Conservation (phyloP, 2,797 vertebrate genomes). For the Lagodon rhomboides region DNA sequence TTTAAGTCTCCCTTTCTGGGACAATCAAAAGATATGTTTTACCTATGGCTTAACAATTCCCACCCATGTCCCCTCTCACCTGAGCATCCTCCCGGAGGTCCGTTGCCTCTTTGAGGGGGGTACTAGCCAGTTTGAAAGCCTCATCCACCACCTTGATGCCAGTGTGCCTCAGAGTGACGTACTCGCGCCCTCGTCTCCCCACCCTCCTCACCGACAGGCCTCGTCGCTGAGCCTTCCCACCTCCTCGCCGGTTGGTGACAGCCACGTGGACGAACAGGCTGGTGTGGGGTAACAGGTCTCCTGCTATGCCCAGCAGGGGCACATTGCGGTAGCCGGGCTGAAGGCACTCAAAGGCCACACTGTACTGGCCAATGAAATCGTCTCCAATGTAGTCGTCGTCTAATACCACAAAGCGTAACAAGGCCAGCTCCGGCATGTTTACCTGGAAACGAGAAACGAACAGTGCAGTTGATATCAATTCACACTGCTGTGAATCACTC, state of each 20-base stretch:
- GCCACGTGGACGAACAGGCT: slow-evolving; percentile 96
- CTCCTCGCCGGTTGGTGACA: slow-evolving; percentile 93
- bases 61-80: slow-evolving; percentile 79
- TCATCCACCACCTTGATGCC: slow-evolving; percentile 95
- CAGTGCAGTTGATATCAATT: background rate
- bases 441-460: slow-evolving; percentile 77
- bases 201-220: slow-evolving; percentile 93
- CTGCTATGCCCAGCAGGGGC: slow-evolving; percentile 91
- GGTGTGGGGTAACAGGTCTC: slow-evolving; percentile 92
- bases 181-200: slow-evolving; percentile 91
- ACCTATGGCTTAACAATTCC: background rate
- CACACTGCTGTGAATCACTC: background rate
- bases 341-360: slow-evolving; percentile 94
- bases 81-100: slow-evolving; percentile 95
- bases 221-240: slow-evolving; percentile 92
- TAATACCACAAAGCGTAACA: slow-evolving; percentile 95
- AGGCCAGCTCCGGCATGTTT: slow-evolving; percentile 95
- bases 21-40: background rate
- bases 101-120: slow-evolving; percentile 91
- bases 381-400: slow-evolving; percentile 99
- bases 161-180: slow-evolving; percentile 92
- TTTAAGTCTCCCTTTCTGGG: background rate
- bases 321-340: slow-evolving; percentile 96
- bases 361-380: slow-evolving; percentile 98
- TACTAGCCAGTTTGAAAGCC: slow-evolving; percentile 90